Evolutionary conservation across 2,888 invertebrate species (phyloP).

Genomic region (Geophilus truncorum): DNA sequence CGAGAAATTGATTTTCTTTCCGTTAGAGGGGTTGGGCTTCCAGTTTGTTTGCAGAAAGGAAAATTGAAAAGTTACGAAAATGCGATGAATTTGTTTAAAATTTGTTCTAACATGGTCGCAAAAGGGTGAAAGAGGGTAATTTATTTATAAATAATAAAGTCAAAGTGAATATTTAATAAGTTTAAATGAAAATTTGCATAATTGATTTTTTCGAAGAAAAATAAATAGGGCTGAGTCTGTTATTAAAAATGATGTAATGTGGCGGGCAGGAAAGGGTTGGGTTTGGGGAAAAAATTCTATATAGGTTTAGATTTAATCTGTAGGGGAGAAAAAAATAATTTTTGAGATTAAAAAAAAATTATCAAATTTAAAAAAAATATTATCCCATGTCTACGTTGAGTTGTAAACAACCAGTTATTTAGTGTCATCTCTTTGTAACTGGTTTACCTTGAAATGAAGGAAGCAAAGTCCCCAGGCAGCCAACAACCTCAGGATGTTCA

Average conservation of each 20-base stretch:
- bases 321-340: too few relatives aligned
- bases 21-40: too few relatives aligned
- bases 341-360: too few relatives aligned
- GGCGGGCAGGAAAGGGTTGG: not conserved
- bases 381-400: not conserved
- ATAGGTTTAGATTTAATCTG: not conserved
- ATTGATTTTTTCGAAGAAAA: not conserved
- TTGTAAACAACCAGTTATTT: conserved; percentile 13
- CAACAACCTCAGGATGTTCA: conserved; percentile 11
- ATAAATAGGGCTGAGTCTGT: not conserved
- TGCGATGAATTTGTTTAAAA: not conserved
- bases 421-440: not conserved
- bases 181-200: conserved; percentile 14
- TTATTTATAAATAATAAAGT: conserved; percentile 1
- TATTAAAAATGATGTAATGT: not conserved
- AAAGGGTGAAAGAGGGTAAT: not conserved
- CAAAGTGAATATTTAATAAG: not conserved
- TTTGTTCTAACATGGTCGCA: not conserved
- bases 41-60: not conserved
- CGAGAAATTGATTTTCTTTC: too few relatives aligned
- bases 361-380: too few relatives aligned
- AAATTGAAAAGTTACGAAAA: not conserved
- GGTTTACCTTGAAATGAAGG: conserved; percentile 16
- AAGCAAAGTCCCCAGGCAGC: not conserved
- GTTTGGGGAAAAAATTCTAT: not conserved